Evolutionary conservation across 2,888 invertebrate genomes (phyloP).

Genomic region (Tinea pellionella): DNA sequence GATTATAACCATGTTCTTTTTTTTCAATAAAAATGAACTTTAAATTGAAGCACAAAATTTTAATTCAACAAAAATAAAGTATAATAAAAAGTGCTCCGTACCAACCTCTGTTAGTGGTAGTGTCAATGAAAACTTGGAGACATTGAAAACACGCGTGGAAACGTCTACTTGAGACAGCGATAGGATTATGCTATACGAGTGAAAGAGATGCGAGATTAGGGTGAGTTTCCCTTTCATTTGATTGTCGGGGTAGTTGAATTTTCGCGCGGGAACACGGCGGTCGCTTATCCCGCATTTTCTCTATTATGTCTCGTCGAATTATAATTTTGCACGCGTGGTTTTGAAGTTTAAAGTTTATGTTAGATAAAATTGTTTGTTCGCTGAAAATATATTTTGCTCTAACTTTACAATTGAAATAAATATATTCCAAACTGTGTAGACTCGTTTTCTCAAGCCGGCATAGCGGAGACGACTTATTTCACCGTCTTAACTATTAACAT

Average conservation of each 20-base stretch:
- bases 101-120: constrained; percentile 20
- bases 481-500: no score
- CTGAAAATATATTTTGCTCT: neutral
- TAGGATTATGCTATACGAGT: constrained; percentile 18
- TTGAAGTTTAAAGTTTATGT: neutral
- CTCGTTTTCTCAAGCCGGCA: no score
- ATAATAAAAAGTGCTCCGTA: neutral
- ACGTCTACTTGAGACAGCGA: constrained; percentile 32
- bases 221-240: constrained; percentile 1
- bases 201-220: constrained; percentile 24
- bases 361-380: neutral
- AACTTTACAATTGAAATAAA: no score
- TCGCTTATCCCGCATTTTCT: neutral
- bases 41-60: no score
- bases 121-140: constrained; percentile 52
- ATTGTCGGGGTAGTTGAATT: neutral
- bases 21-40: no score
- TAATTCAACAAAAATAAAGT: no score
- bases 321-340: neutral
- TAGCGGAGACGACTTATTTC: no score
- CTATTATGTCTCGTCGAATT: neutral
- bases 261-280: neutral
- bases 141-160: constrained; percentile 40
- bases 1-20: no score
- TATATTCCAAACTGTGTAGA: no score